Evolutionary conservation across 2,888 invertebrate genomes (phyloP).

Genomic region (Drosophila falleni): DNA sequence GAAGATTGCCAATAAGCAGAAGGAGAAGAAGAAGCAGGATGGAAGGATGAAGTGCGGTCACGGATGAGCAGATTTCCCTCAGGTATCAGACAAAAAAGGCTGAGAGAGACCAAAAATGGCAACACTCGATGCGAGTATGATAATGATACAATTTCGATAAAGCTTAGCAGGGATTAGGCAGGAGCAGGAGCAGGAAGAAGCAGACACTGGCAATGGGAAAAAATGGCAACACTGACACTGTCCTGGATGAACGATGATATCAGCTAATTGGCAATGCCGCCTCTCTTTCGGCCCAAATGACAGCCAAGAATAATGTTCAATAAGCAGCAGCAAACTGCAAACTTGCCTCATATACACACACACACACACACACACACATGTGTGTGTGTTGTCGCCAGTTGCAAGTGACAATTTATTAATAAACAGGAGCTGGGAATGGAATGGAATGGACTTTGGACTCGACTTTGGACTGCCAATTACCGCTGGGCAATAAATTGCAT

Average conservation of each 20-base stretch:
- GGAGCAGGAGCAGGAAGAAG: not conserved
- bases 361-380: not conserved
- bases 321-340: conserved; percentile 41
- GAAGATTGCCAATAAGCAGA: conserved; percentile 20
- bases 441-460: conserved; percentile 21
- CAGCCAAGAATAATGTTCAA: conserved; percentile 51
- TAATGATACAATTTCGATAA: conserved; percentile 79
- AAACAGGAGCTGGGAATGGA: conserved; percentile 60
- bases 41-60: conserved; percentile 17
- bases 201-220: no score
- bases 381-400: conserved; percentile 37
- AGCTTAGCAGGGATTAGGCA: conserved; percentile 72
- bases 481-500: conserved; percentile 74
- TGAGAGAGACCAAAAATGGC: conserved; percentile 47
- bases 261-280: conserved; percentile 70
- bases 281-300: conserved; percentile 16
- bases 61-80: conserved; percentile 67
- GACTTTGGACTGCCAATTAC: conserved; percentile 68
- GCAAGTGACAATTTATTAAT: conserved; percentile 81
- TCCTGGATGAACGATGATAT: conserved; percentile 69
- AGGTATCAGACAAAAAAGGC: conserved; percentile 52
- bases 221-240: conserved; percentile 23
- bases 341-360: not conserved
- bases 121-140: conserved; percentile 67
- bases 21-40: not conserved